phyloP scores from a whole-genome alignment of 2,113 vertebrate species.

The Anhinga rufa region DNA sequence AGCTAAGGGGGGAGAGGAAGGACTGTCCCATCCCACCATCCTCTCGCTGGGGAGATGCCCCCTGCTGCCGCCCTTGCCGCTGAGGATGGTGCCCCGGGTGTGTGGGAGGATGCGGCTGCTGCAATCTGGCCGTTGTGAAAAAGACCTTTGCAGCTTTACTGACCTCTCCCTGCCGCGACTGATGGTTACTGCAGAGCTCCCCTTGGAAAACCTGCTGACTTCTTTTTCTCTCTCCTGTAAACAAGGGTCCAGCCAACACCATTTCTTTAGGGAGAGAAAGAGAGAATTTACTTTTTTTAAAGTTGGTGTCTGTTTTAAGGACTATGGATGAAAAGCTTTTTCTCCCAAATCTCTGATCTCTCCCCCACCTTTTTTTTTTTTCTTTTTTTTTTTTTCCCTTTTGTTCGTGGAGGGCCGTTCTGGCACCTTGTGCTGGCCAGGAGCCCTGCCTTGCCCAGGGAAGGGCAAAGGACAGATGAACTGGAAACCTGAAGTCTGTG shows the following conservation, averaged over 20 bases:
- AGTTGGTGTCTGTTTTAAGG: neutral
- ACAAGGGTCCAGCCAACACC: neutral
- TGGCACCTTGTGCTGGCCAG: neutral
- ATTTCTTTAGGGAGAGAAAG: neutral
- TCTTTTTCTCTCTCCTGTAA: neutral
- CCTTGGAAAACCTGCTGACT: constrained; percentile 36
- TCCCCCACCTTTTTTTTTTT: accelerated
- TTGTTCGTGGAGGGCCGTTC: neutral
- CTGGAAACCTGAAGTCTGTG: neutral
- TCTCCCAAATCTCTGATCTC: neutral
- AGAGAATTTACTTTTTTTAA: neutral
- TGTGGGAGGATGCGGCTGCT: neutral
- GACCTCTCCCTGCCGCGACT: neutral
- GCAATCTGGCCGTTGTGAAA: neutral
- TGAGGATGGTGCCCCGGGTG: neutral
- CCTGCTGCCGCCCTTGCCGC: neutral
- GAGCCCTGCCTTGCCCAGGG: neutral
- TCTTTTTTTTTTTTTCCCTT: no score
- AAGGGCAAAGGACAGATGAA: neutral
- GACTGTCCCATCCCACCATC: neutral
- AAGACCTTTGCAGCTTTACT: neutral
- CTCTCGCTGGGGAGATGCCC: neutral
- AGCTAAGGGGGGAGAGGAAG: neutral
- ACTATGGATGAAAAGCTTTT: neutral
- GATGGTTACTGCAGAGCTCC: neutral